These are phyloP conservation scores for Drosophila meridionalis DNA, from an alignment of 2,888 invertebrate species.

Conservation along the genomic window DNA sequence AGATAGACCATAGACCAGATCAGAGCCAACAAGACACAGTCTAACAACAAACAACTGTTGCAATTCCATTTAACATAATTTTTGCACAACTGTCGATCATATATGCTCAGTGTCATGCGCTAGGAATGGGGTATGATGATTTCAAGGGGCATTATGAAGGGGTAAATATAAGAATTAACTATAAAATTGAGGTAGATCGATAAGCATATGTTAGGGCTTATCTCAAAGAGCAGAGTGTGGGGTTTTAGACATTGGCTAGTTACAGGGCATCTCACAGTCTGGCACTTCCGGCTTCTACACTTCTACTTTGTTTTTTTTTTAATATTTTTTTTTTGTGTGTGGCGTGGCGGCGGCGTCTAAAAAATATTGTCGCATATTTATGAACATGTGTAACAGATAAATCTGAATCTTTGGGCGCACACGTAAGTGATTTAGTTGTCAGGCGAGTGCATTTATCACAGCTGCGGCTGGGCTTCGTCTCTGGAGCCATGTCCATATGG, in stretches of 20 bases:
- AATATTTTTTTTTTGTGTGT: constrained; percentile 11
- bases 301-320: not conserved
- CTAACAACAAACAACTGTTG: constrained; percentile 79
- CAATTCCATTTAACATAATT: constrained; percentile 76
- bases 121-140: not conserved
- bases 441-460: constrained; percentile 80
- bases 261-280: constrained; percentile 3
- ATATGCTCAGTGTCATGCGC: constrained; percentile 20
- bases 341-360: constrained; percentile 40
- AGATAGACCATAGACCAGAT: constrained; percentile 14
- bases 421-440: constrained; percentile 82
- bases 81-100: constrained; percentile 69
- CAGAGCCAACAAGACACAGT: constrained; percentile 44
- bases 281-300: not conserved
- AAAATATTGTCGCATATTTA: constrained; percentile 82
- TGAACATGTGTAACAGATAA: constrained; percentile 81
- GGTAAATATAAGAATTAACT: not conserved
- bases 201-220: not conserved
- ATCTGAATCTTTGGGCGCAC: constrained; percentile 63
- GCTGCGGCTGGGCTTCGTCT: constrained; percentile 50
- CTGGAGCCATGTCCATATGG: constrained; percentile 25
- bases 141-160: not conserved
- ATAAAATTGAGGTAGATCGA: not conserved
- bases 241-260: not conserved
- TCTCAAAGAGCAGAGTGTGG: no score